phyloP scores from a whole-genome alignment of 2,113 vertebrate species.

The Tangachromis dhanisi region DNA sequence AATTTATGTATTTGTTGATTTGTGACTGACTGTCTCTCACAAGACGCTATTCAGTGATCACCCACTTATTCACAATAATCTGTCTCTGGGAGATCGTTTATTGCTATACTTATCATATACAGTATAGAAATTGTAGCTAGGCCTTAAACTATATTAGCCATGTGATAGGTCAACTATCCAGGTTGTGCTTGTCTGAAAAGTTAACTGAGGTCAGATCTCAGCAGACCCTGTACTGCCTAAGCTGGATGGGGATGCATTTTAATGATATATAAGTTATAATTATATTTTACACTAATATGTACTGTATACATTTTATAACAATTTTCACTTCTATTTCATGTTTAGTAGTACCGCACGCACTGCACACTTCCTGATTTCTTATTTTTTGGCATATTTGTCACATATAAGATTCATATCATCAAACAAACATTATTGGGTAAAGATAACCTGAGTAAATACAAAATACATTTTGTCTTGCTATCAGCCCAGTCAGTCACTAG shows the following conservation, averaged over 20 bases:
- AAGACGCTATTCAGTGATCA: background rate
- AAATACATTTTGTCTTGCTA: background rate
- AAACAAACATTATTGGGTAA: background rate
- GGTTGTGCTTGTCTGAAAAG: background rate
- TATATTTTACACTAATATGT: background rate
- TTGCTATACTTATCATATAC: background rate
- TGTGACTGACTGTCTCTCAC: background rate
- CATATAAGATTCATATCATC: background rate
- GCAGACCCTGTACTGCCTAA: background rate
- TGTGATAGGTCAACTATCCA: background rate
- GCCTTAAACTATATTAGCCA: background rate
- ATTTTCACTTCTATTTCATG: background rate
- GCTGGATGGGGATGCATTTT: background rate
- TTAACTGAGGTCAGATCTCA: background rate
- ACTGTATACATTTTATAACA: background rate
- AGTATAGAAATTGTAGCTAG: background rate
- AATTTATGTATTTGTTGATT: background rate
- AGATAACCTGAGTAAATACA: background rate
- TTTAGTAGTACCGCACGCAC: background rate
- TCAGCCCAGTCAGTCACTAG: background rate
- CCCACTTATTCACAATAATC: background rate
- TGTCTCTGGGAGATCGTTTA: background rate
- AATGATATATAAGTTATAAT: background rate
- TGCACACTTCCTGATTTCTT: background rate
- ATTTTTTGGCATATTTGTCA: background rate